phyloP scores from a whole-genome alignment of 2,797 vertebrate genomes.

The Acrocephalus scirpaceus region DNA sequence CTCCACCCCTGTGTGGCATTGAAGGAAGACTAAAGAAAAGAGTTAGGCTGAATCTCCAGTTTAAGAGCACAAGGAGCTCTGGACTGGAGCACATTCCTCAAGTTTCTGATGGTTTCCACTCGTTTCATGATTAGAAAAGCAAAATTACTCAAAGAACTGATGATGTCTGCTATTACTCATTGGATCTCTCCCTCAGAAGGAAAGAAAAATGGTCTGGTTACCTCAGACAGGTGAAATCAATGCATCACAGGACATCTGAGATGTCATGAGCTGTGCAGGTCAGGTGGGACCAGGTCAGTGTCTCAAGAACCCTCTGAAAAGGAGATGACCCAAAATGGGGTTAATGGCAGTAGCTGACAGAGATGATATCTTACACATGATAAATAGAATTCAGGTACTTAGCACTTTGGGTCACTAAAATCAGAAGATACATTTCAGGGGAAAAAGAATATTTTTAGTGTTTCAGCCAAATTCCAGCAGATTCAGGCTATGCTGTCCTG shows the following conservation, averaged over 20 bases:
- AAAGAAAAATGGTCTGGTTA: background rate
- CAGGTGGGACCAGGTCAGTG: background rate
- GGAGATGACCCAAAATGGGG: background rate
- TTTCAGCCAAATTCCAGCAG: background rate
- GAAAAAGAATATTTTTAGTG: background rate
- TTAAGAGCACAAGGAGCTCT: background rate
- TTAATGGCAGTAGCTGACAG: background rate
- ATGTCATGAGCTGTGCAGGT: background rate
- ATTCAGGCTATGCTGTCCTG: background rate
- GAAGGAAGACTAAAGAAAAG: background rate
- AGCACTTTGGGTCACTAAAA: background rate
- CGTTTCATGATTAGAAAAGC: background rate
- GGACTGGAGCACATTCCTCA: rapidly evolving
- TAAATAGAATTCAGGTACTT: background rate
- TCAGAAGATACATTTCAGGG: background rate
- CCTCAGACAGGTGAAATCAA: background rate
- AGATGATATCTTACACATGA: background rate
- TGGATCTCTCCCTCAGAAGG: background rate
- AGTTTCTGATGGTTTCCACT: background rate
- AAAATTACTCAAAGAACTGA: background rate
- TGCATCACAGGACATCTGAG: background rate
- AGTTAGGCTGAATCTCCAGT: background rate
- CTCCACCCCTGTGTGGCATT: rapidly evolving
- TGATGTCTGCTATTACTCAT: background rate
- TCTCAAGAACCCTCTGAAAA: background rate